These are phyloP conservation scores for Ochropacha duplaris DNA, from an alignment of 2,888 invertebrate species.

Conservation along the genomic window DNA sequence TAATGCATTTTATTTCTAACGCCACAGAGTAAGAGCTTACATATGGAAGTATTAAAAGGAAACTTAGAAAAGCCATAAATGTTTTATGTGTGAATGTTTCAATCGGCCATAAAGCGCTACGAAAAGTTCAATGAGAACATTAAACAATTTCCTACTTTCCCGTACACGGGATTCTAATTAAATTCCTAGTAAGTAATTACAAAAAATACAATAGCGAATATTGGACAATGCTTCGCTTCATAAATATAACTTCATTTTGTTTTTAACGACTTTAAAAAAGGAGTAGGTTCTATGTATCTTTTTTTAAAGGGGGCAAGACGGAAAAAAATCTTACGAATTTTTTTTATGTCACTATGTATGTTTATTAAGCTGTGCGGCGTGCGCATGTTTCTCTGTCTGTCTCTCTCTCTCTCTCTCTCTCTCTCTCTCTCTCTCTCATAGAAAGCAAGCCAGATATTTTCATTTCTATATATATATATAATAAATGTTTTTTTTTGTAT, in stretches of 20 bases:
- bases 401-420: too few species aligned
- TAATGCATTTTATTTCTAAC: conserved; percentile 11
- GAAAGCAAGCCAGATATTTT: too few species aligned
- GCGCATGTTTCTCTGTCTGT: too few species aligned
- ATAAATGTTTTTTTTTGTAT: too few species aligned
- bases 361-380: too few species aligned
- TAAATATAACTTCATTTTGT: neutral
- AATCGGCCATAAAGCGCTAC: conserved; percentile 35
- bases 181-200: conserved; percentile 22
- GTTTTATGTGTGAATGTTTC: conserved; percentile 31
- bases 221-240: neutral
- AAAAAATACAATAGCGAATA: conserved; percentile 13
- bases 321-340: too few species aligned
- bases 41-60: conserved; percentile 21
- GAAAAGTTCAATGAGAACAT: conserved; percentile 40
- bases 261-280: too few species aligned
- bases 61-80: conserved; percentile 32
- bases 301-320: too few species aligned
- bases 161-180: conserved; percentile 23
- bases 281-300: too few species aligned
- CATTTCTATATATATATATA: too few species aligned
- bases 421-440: too few species aligned
- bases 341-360: too few species aligned
- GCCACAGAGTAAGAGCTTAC: conserved; percentile 17
- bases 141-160: conserved; percentile 38